These are phyloP conservation scores for Hypotaenidia philippensis DNA, from an alignment of 2,797 vertebrate genomes.

Conservation along the genomic window DNA sequence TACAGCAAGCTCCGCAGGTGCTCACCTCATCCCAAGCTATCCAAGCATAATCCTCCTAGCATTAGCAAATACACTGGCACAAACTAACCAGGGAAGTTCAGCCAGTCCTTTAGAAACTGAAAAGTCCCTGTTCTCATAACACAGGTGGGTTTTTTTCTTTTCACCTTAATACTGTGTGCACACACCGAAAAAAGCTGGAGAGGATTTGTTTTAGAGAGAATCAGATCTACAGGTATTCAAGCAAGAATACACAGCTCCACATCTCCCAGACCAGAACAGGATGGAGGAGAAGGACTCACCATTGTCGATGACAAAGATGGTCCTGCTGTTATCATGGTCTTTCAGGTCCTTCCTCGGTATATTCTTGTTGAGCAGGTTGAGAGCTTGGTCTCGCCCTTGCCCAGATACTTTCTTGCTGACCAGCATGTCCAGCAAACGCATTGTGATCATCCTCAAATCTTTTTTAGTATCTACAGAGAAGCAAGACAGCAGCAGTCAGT, in stretches of 20 bases:
- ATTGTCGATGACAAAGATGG: constrained; percentile 90
- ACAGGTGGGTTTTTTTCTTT: background rate
- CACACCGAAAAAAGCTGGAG: background rate
- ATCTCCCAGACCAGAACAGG: background rate
- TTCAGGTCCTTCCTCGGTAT: constrained; percentile 89
- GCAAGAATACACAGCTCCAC: background rate
- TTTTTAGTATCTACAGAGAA: constrained; percentile 86
- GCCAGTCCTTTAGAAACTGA: background rate
- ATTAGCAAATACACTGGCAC: background rate
- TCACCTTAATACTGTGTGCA: background rate
- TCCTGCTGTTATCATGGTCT: constrained; percentile 84
- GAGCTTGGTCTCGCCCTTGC: constrained; percentile 92
- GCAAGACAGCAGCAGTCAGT: background rate
- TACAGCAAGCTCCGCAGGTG: background rate
- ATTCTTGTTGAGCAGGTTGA: constrained; percentile 94
- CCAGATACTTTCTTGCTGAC: constrained; percentile 91
- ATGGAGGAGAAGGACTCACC: constrained; percentile 79
- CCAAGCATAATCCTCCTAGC: background rate
- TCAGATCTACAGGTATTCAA: background rate
- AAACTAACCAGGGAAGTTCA: background rate
- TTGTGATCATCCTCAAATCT: constrained; percentile 90
- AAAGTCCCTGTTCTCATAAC: background rate
- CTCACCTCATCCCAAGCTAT: background rate
- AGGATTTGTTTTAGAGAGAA: background rate
- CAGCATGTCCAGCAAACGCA: constrained; percentile 91